Conservation (phyloP, 2,113 vertebrate genomes). For the Anseranas semipalmata region DNA sequence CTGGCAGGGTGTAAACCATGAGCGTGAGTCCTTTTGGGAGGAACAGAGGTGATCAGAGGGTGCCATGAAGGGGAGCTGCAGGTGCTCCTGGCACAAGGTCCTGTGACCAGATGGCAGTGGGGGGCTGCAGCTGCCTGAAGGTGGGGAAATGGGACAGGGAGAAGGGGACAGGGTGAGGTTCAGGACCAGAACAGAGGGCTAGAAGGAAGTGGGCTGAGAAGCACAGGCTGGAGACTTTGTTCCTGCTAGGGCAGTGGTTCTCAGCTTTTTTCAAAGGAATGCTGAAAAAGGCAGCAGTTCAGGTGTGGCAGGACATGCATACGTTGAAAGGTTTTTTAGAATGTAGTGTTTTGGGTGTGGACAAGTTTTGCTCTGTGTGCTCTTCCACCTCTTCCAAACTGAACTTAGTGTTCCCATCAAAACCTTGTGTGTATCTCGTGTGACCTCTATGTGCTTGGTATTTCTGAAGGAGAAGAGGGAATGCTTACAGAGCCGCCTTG, state of each 20-base stretch:
- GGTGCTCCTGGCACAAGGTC: neutral
- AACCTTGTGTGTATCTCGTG: accelerated
- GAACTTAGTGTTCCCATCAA: neutral
- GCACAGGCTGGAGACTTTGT: neutral
- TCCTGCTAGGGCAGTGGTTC: neutral
- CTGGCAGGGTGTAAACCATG: accelerated
- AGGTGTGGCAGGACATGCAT: neutral
- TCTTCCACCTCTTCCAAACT: neutral
- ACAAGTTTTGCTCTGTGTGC: neutral
- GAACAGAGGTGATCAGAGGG: neutral
- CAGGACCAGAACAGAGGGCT: too few relatives aligned
- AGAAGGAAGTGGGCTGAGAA: neutral
- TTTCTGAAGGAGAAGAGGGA: neutral
- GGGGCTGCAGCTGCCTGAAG: neutral
- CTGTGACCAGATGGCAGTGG: neutral
- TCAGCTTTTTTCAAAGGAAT: neutral
- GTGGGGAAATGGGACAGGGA: neutral
- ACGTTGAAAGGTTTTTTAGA: neutral
- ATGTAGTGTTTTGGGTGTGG: neutral
- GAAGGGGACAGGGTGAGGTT: neutral
- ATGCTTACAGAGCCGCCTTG: neutral
- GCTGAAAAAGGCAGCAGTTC: neutral
- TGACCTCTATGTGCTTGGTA: neutral
- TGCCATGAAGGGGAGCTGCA: neutral
- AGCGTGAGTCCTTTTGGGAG: neutral